These are phyloP conservation scores for Hoplodrina blanda DNA, from an alignment of 2,888 invertebrate species.

Conservation along the genomic window DNA sequence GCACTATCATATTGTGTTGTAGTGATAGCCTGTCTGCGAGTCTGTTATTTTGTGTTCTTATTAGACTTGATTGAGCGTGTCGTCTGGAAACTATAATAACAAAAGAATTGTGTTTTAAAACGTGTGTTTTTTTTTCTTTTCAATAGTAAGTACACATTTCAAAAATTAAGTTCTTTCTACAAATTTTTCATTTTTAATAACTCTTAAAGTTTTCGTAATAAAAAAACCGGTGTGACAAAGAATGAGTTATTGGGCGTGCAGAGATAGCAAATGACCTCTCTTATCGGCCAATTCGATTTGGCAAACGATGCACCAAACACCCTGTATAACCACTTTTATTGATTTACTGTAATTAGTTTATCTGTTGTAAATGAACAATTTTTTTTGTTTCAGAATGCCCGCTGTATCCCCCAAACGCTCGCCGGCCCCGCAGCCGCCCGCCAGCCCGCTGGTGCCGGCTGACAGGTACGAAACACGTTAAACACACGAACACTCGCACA, in stretches of 20 bases:
- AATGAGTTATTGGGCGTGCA: too few relatives aligned
- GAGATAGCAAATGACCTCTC: too few relatives aligned
- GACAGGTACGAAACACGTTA: slow-evolving; percentile 56
- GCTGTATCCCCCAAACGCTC: slow-evolving; percentile 85
- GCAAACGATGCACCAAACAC: too few relatives aligned
- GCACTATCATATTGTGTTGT: neutral
- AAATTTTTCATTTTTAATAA: too few relatives aligned
- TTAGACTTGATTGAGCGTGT: neutral
- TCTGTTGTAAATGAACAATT: too few relatives aligned
- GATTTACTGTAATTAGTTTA: too few relatives aligned
- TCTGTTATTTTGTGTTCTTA: slow-evolving; percentile 16
- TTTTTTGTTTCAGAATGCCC: slow-evolving; percentile 75
- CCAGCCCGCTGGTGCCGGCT: slow-evolving; percentile 60
- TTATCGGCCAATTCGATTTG: too few relatives aligned
- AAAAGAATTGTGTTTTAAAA: slow-evolving; percentile 1
- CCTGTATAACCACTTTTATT: too few relatives aligned
- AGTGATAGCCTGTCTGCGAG: neutral
- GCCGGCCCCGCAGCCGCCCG: slow-evolving; percentile 81
- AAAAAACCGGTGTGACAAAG: too few relatives aligned
- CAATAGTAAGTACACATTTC: neutral
- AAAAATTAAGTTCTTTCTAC: too few relatives aligned
- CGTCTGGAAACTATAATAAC: neutral
- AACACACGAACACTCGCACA: too few relatives aligned
- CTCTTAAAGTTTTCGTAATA: too few relatives aligned
- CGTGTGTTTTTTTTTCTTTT: neutral